Base-by-base conservation (phyloP, 2,797 vertebrate species). In the Babyrousa celebensis region DNA sequence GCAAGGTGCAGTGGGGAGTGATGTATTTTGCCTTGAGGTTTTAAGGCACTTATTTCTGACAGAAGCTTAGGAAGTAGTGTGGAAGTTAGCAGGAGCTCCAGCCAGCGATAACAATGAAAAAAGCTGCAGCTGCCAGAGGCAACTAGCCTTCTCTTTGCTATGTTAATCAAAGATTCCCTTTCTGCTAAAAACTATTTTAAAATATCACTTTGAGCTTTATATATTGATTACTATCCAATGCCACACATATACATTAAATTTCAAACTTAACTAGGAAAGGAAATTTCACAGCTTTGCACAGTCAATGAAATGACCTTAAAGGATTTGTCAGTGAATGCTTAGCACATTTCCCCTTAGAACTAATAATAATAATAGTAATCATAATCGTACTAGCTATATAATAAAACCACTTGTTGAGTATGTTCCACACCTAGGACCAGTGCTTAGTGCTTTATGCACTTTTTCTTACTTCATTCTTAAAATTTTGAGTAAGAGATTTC, bases 121-220 rank as follows among this genome's bases (percentile, higher is more conserved):
- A 36, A 36, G 27, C 20, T 71, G 14, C 14, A 0, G 12, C 18
- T 54, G 36, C 75, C 32, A 12, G 5, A 27, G 71, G 23, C 54
- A 65, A 18, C 21, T 54, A 43, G 23, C 58, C 48, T 43, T 56
- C 21, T 48, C 74, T 92, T 36, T n/a, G 5, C 56, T 77, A 17
- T 65, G 40, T 67, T 72, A 52, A 71, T 71, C n/a, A 36, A 5
- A 54, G 56, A 43, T 21, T 87, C 25, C 36, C n/a, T 80, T 77
- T 74, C 14, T 12, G 20, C 58, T 94, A 82, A 56, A 48, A 56
- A 88, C 40, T 36, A 48, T 62, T 80, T 40, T 25, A 16, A 71
- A 93, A 89, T 68, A 52, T 89, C 62, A 36, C 40, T 75, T 71
- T 85, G 29, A 68, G 32, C 77, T 95, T 92, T 90, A 60, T 65